Conservation (phyloP, 2,113 vertebrate genomes). For the Chauna torquata region DNA sequence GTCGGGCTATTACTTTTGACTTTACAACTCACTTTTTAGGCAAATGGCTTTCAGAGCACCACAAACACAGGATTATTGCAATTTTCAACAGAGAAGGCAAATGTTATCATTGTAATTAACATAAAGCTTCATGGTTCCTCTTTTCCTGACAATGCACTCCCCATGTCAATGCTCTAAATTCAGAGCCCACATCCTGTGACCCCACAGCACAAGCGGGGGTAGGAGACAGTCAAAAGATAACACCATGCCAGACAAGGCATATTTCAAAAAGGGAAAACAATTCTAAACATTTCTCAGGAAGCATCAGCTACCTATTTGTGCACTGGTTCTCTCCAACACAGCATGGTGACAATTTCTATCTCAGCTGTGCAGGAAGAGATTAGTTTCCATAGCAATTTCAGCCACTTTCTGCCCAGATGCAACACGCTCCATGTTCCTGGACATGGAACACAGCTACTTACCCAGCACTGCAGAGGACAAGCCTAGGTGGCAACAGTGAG, state of each 20-base stretch:
- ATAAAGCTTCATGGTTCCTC: background rate
- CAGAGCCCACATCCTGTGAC: background rate
- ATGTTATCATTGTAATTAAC: background rate
- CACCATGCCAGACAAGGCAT: background rate
- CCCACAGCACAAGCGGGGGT: background rate
- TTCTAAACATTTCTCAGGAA: background rate
- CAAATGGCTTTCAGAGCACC: background rate
- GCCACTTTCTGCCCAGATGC: conserved; percentile 14
- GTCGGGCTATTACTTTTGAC: conserved; percentile 10
- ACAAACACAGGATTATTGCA: background rate
- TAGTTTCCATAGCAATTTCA: conserved; percentile 71
- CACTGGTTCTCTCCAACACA: background rate
- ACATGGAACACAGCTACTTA: conserved; percentile 2
- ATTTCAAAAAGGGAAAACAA: background rate
- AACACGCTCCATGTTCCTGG: background rate
- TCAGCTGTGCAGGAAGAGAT: background rate
- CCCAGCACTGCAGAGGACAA: background rate
- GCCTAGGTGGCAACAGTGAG: background rate
- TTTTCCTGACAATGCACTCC: background rate
- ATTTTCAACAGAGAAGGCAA: background rate
- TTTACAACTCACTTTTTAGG: conserved; percentile 2
- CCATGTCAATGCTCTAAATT: background rate
- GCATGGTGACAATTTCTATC: background rate
- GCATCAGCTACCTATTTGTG: background rate
- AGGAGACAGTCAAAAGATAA: background rate